These are phyloP conservation scores for Chionomys nivalis DNA, from an alignment of 2,113 vertebrate genomes.

Conservation along the genomic window DNA sequence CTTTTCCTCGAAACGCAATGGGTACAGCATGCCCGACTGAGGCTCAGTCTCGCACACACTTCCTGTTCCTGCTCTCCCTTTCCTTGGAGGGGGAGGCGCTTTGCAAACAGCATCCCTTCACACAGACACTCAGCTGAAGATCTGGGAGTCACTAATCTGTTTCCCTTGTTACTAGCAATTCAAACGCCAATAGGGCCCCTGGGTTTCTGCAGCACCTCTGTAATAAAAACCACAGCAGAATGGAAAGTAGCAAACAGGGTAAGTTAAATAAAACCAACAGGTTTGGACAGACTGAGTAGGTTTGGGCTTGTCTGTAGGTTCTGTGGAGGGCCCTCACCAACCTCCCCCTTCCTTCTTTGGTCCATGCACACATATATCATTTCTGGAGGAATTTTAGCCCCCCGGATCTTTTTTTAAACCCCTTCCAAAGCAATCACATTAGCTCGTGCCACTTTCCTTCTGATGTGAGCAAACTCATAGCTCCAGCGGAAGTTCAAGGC, in stretches of 20 bases:
- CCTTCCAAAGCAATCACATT: neutral
- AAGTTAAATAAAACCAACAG: neutral
- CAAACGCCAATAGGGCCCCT: neutral
- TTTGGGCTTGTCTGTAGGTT: neutral
- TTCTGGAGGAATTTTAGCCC: neutral
- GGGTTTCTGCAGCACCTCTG: too few species aligned
- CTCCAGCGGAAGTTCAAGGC: neutral
- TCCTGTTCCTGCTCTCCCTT: neutral
- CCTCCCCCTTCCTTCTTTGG: neutral
- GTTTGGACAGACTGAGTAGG: neutral
- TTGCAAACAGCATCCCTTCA: neutral
- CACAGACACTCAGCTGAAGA: neutral
- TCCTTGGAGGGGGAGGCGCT: too few species aligned
- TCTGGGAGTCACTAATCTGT: accelerated
- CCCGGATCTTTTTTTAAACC: neutral
- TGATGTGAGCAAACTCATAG: accelerated
- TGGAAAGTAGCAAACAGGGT: accelerated
- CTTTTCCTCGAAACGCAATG: neutral
- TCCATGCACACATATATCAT: too few species aligned
- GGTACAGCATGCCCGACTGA: neutral
- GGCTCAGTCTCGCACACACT: neutral
- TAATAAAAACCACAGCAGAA: accelerated
- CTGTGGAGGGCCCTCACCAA: neutral
- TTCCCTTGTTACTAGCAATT: neutral
- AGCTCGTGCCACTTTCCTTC: neutral